phyloP scores from a whole-genome alignment of 2,113 vertebrate species.

The Pogona vitticeps region DNA sequence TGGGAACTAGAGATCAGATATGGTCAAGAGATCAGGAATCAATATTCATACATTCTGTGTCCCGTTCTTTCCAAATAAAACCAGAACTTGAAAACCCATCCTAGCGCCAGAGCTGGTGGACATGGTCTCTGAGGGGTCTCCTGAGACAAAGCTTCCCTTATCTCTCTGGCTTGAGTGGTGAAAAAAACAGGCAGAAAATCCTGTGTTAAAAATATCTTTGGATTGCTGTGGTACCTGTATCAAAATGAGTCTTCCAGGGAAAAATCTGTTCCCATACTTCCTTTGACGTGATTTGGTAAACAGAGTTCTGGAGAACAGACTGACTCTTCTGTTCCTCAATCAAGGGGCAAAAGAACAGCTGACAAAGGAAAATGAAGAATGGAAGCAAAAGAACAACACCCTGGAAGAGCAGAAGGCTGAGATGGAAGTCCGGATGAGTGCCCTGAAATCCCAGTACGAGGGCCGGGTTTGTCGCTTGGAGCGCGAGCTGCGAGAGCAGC shows the following conservation, averaged over 20 bases:
- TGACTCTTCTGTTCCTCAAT: neutral
- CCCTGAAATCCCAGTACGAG: conserved; percentile 94
- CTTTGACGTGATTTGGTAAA: neutral
- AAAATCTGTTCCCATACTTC: neutral
- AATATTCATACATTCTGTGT: neutral
- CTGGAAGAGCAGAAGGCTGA: conserved; percentile 90
- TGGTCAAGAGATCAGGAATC: neutral
- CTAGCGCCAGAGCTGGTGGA: neutral
- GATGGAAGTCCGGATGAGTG: conserved; percentile 91
- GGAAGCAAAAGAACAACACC: conserved; percentile 81
- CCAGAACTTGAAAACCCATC: neutral
- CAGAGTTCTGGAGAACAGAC: neutral
- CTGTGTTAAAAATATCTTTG: neutral
- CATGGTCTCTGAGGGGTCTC: neutral
- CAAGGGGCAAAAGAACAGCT: conserved; percentile 88
- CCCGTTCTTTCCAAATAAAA: neutral
- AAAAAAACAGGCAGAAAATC: neutral
- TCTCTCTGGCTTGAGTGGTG: neutral
- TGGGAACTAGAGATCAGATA: neutral
- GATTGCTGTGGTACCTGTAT: neutral
- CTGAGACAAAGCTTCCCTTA: neutral
- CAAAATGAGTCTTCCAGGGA: neutral
- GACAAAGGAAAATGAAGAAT: conserved; percentile 90
- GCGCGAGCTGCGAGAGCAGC: conserved; percentile 91
- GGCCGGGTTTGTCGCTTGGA: conserved; percentile 92